A percentile compares a stretch with the other conserved stretches of the same genome.
Evolutionary conservation across 1,140 invertebrate genomes (phyloP).

Genomic region (Helicoverpa armigera): DNA sequence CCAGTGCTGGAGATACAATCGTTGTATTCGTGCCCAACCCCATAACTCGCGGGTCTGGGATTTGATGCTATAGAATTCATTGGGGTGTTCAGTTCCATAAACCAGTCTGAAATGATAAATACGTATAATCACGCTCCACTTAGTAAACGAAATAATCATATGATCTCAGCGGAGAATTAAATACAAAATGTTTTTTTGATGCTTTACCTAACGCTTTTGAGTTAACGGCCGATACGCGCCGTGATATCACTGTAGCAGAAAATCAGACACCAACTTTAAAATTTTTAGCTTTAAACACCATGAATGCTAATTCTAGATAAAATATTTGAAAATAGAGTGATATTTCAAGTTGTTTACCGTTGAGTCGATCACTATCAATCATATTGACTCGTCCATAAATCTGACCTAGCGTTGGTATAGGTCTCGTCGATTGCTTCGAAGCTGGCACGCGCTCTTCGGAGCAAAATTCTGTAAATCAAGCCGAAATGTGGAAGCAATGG

Average conservation of each 20-base stretch:
- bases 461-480: slow-evolving; percentile 58
- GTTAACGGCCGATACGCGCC: no score
- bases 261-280: no score
- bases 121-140: no score
- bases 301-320: neutral
- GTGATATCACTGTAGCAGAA: neutral
- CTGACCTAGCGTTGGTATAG: slow-evolving; percentile 65
- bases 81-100: slow-evolving; percentile 52
- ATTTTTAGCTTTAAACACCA: no score
- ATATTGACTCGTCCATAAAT: slow-evolving; percentile 57
- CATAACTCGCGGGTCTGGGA: neutral
- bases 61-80: slow-evolving; percentile 46
- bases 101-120: slow-evolving; percentile 54
- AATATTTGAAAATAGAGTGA: neutral
- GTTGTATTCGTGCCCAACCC: neutral
- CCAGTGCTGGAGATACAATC: neutral
- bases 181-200: no score
- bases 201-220: no score
- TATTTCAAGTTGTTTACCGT: slow-evolving; percentile 53
- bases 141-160: no score
- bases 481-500: neutral
- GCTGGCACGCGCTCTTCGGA: slow-evolving; percentile 51
- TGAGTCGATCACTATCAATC: slow-evolving; percentile 53
- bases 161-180: no score
- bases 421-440: slow-evolving; percentile 59